Evolutionary conservation across 2,797 vertebrate species (phyloP).

Genomic region (Agapornis canus): DNA sequence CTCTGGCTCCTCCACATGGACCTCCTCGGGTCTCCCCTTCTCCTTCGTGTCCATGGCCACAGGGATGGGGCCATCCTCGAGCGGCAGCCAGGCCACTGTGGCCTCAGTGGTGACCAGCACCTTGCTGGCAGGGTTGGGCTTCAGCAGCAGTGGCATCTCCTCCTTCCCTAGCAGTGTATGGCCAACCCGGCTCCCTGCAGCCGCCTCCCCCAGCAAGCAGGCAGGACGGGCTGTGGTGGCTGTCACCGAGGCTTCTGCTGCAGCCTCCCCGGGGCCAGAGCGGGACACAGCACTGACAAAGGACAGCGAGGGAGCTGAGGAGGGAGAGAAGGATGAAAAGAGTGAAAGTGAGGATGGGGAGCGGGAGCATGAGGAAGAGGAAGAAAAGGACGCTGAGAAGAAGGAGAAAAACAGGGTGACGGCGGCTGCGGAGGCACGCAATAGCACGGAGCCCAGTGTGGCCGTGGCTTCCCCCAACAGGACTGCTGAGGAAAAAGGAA

Average conservation of each 20-base stretch:
- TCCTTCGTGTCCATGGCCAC: conserved; percentile 98
- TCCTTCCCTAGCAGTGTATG: conserved; percentile 94
- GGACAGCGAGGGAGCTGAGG: conserved; percentile 79
- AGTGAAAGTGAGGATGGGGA: conserved; percentile 81
- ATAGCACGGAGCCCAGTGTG: conserved; percentile 26
- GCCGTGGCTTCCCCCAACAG: conserved; percentile 49
- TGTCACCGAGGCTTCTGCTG: conserved; percentile 77
- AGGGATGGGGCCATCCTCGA: conserved; percentile 93
- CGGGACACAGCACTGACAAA: conserved; percentile 59
- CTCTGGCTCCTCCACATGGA: conserved; percentile 97
- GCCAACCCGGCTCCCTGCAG: conserved; percentile 82
- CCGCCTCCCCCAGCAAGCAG: conserved; percentile 74
- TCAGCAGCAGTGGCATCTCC: conserved; percentile 90
- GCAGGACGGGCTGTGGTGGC: conserved; percentile 74
- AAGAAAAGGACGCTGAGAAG: conserved; percentile 83
- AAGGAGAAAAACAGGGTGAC: conserved; percentile 76
- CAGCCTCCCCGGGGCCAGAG: conserved; percentile 77
- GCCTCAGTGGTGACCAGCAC: conserved; percentile 96
- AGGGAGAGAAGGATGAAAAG: conserved; percentile 81
- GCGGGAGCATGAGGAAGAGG: conserved; percentile 81
- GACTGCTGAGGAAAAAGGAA: conserved; percentile 78
- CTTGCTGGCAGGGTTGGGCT: conserved; percentile 91
- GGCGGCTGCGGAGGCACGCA: neutral
- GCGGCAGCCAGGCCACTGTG: conserved; percentile 93
- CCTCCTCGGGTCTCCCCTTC: conserved; percentile 93